A percentile compares a stretch with the other conserved stretches of the same genome.
Conservation (phyloP, 2,888 invertebrate genomes). For the Rhagonycha lutea region DNA sequence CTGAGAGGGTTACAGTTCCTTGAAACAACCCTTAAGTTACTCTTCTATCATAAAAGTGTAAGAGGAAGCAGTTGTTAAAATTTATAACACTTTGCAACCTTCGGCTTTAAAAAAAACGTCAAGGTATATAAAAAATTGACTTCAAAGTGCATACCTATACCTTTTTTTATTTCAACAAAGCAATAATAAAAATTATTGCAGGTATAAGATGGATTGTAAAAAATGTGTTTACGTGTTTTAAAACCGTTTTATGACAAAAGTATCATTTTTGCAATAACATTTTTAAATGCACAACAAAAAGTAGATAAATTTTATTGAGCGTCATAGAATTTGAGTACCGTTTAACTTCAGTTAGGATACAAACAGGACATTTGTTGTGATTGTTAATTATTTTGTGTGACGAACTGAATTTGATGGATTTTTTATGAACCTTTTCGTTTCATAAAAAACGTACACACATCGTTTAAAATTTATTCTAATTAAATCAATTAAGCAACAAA, state of each 20-base stretch:
- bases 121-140: slow-evolving; percentile 5
- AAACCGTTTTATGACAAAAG: not conserved
- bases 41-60: not conserved
- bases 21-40: not conserved
- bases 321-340: not conserved
- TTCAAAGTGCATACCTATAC: slow-evolving; percentile 6
- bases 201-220: not conserved
- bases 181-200: not conserved
- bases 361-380: not conserved
- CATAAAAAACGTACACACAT: not conserved
- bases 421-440: not conserved
- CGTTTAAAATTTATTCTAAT: not conserved
- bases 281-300: not conserved
- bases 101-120: slow-evolving; percentile 5
- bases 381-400: not conserved
- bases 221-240: not conserved
- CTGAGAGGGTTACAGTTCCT: slow-evolving; percentile 14
- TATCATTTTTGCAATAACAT: not conserved
- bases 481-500: not conserved
- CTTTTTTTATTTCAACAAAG: slow-evolving; percentile 5
- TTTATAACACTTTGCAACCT: slow-evolving; percentile 26
- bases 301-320: not conserved
- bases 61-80: slow-evolving; percentile 15
- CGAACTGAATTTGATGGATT: not conserved
- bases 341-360: not conserved